These are phyloP conservation scores for Petrocephalus schoutedeni DNA, from an alignment of 2,797 vertebrate genomes.

Conservation along the genomic window DNA sequence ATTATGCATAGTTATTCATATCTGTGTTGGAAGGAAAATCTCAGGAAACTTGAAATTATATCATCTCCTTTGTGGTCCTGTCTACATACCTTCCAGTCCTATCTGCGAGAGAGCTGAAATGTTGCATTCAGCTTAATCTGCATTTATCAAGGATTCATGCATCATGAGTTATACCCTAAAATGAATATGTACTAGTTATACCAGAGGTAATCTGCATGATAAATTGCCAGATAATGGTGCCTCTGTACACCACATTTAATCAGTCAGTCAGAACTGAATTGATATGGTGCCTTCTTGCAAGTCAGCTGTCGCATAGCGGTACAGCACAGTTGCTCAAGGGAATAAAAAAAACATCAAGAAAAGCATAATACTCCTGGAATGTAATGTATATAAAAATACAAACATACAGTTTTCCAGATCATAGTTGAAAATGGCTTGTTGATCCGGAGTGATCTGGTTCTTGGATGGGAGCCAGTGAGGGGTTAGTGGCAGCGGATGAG, in stretches of 20 bases:
- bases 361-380: not conserved
- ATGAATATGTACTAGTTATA: conserved; percentile 3
- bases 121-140: not conserved
- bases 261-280: not conserved
- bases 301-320: not conserved
- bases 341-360: not conserved
- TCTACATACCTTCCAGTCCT: not conserved
- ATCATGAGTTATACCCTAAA: not conserved
- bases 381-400: not conserved
- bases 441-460: not conserved
- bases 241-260: not conserved
- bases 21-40: not conserved
- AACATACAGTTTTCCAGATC: not conserved
- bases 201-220: not conserved
- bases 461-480: not conserved
- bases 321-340: not conserved
- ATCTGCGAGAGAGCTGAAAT: not conserved
- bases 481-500: not conserved
- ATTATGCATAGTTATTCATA: not conserved
- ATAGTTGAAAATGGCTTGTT: not conserved
- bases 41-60: not conserved
- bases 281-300: not conserved
- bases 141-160: not conserved
- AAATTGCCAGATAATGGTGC: not conserved
- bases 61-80: not conserved